Evolutionary conservation across 2,113 vertebrate genomes (phyloP), one percentile per base, ranked within the genome.

Genomic region (Prolemur simus): DNA sequence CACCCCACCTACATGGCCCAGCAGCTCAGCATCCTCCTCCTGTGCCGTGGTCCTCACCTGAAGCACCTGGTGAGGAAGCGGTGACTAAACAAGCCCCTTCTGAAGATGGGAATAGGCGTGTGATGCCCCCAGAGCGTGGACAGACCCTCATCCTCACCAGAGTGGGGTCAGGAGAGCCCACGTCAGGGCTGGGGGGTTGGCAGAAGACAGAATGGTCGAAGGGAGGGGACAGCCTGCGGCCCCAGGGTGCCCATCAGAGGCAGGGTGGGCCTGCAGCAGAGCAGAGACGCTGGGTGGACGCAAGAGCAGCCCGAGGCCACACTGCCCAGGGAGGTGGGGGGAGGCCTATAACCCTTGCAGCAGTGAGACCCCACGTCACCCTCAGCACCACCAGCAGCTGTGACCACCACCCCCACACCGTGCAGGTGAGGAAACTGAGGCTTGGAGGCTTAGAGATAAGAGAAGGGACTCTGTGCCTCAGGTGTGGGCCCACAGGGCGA

Each of bases 1-100:
- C 10, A 20, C n/a, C 14, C 73, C 27, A 5, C 27, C 17, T 14
- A 7, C 0, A 0, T 1, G 27, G 10, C 56, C 23, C 14, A 3
- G 66, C 29, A 12, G 64, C 81, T 29, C 13, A 4, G 52, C 13
- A 0, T 32, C 25, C 8, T 29, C 81, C 42, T 0, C 5, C 1
- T 0, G 4, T 27, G 11, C 0, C 0, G 1, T 2, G 21, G 1
- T 9, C 1, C 23, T 49, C 23, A 29, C 17, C 52, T 15, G 14
- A 17, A 8, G 71, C 18, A 25, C 47, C 39, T 25, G 42, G 42
- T 32, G 42, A 76, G 73, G 73, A 73, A 45, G 69, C 23, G 12
- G 37, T 73, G 69, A 42, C 68, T 15, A 45, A 45, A 42, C 39
- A 34, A 13, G 2, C 12, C 12, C 14, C 39, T 73, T 39, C 77